Percentiles rank a stretch among this genome's conserved stretches.
Conservation (phyloP, 2,888 invertebrate genomes). For the Euphydryas editha region DNA sequence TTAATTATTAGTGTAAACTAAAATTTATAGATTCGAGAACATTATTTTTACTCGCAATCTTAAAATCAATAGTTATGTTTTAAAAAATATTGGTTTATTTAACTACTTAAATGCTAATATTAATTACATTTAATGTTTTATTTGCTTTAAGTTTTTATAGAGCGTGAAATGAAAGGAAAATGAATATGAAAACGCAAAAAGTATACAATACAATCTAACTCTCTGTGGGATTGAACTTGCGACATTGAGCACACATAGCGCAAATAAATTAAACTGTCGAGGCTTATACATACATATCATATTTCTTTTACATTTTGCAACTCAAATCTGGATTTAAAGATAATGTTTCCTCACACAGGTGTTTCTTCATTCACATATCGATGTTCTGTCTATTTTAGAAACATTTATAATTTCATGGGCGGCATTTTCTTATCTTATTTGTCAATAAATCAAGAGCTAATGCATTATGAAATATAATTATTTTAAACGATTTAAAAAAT, state of each 20-base stretch:
- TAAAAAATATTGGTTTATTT: background rate
- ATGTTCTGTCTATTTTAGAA: background rate
- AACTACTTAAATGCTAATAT: background rate
- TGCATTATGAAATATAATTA: background rate
- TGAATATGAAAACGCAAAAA: background rate
- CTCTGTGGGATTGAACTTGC: slow-evolving; percentile 12
- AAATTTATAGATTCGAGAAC: background rate
- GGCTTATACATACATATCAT: slow-evolving; percentile 2
- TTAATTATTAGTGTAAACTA: background rate
- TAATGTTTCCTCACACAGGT: background rate
- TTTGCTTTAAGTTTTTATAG: background rate
- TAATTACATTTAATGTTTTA: background rate
- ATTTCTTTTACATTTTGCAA: slow-evolving; percentile 7
- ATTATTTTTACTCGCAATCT: background rate
- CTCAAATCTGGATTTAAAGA: slow-evolving; percentile 9
- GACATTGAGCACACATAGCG: background rate
- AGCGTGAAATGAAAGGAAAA: background rate
- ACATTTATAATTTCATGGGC: background rate
- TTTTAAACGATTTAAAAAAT: too few species aligned
- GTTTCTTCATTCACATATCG: slow-evolving; percentile 9
- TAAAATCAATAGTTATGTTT: background rate
- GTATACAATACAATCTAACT: background rate
- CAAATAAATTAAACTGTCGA: background rate
- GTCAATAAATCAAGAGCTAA: background rate
- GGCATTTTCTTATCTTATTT: background rate